Conservation (phyloP, 2,113 vertebrate species). For the Martes martes region DNA sequence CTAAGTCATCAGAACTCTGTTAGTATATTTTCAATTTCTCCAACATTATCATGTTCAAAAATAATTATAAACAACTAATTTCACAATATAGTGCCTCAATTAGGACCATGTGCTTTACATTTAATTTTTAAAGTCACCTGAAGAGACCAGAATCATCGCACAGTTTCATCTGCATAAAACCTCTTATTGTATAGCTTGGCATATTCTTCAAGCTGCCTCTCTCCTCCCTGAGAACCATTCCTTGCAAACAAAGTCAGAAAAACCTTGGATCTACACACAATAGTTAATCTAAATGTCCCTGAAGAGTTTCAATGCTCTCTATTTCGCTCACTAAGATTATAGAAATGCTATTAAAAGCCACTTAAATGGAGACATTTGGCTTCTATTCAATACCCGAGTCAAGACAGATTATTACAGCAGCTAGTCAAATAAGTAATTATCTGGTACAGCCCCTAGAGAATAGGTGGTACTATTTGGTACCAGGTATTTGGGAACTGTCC, state of each 20-base stretch:
- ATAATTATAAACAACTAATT: background rate
- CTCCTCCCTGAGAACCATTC: background rate
- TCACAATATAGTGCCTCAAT: background rate
- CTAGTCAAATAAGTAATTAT: conserved; percentile 36
- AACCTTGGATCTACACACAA: background rate
- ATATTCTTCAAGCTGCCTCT: background rate
- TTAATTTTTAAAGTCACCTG: background rate
- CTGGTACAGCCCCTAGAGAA: background rate
- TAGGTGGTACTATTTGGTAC: background rate
- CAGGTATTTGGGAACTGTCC: background rate
- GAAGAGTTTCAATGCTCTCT: background rate
- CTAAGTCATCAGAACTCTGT: background rate
- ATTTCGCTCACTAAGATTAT: background rate
- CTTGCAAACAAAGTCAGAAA: conserved; percentile 15
- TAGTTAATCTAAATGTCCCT: background rate
- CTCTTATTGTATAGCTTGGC: background rate
- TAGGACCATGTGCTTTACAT: background rate
- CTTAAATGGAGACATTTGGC: conserved; percentile 28
- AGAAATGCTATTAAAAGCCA: conserved; percentile 20
- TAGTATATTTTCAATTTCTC: background rate
- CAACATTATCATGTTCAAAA: background rate
- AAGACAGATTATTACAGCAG: conserved; percentile 42
- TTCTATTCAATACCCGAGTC: background rate
- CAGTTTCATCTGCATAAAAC: background rate
- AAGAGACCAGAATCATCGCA: background rate